Evolutionary conservation across 2,113 vertebrate species (phyloP).

Genomic region (Gymnarchus niloticus): DNA sequence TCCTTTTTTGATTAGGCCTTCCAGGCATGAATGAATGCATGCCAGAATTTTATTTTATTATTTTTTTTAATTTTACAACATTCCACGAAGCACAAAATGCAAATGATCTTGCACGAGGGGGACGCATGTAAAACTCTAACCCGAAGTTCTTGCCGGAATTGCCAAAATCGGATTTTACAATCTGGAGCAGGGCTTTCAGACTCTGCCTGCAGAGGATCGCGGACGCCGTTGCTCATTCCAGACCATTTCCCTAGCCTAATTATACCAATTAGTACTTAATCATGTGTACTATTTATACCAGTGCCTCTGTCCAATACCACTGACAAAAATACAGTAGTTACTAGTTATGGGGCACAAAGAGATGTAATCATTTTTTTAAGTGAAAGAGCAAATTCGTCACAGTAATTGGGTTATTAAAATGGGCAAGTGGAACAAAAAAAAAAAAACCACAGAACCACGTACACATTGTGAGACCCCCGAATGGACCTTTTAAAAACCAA

Average conservation of each 20-base stretch:
- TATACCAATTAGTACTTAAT: constrained; percentile 9
- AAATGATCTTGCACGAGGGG: background rate
- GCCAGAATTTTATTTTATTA: background rate
- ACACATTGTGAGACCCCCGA: background rate
- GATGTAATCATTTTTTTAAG: constrained; percentile 13
- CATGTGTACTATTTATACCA: constrained; percentile 10
- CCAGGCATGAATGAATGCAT: background rate
- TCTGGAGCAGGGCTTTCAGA: background rate
- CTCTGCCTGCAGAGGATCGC: background rate
- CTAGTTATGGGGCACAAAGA: constrained; percentile 7
- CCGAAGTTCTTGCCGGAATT: background rate
- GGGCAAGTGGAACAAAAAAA: background rate
- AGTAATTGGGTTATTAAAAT: background rate
- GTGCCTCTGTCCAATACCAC: background rate
- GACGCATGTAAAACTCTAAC: background rate
- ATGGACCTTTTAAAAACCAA: background rate
- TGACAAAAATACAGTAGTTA: constrained; percentile 3
- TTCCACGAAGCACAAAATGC: background rate
- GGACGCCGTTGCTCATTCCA: background rate
- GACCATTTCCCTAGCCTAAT: constrained; percentile 1
- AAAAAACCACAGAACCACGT: background rate
- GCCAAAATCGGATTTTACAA: background rate
- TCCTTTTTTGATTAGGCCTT: background rate
- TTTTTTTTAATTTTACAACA: background rate
- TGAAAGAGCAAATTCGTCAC: constrained; percentile 7